A percentile compares a stretch with the other conserved stretches of the same genome.
Conservation (phyloP, 2,113 vertebrate genomes). For the Macrotis lagotis region DNA sequence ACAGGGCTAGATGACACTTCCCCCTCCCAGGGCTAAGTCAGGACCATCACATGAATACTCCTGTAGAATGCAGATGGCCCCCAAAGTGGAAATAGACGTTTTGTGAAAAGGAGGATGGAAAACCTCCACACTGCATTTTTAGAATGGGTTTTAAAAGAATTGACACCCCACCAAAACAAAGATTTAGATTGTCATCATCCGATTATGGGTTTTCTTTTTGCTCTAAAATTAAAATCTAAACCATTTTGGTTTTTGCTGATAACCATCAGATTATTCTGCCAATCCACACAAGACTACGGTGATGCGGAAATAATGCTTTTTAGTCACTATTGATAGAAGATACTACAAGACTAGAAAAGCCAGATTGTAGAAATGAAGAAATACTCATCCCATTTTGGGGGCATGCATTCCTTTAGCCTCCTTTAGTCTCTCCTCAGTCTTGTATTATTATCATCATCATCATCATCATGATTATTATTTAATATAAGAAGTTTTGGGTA, state of each 20-base stretch:
- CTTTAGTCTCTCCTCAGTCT: not conserved
- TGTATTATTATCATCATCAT: not conserved
- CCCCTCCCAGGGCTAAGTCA: not conserved
- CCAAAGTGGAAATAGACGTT: not conserved
- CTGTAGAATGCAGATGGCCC: not conserved
- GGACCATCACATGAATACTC: not conserved
- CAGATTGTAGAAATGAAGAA: not conserved
- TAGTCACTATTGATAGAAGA: not conserved
- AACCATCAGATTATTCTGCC: slow-evolving; percentile 1
- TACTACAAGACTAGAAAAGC: not conserved
- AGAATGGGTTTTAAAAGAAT: slow-evolving; percentile 21
- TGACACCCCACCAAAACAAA: not conserved
- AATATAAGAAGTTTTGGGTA: not conserved
- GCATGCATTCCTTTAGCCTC: not conserved
- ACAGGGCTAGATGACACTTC: too few relatives aligned
- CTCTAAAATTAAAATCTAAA: not conserved
- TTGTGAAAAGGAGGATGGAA: not conserved
- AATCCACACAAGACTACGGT: not conserved
- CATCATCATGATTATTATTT: not conserved
- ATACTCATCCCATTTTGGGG: not conserved
- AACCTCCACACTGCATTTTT: not conserved
- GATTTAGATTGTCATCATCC: not conserved
- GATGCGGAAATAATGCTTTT: not conserved
- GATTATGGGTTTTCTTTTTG: not conserved
- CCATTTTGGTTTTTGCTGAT: not conserved